These are phyloP conservation scores for Furcula furcula DNA, from an alignment of 2,888 invertebrate genomes.

Conservation along the genomic window DNA sequence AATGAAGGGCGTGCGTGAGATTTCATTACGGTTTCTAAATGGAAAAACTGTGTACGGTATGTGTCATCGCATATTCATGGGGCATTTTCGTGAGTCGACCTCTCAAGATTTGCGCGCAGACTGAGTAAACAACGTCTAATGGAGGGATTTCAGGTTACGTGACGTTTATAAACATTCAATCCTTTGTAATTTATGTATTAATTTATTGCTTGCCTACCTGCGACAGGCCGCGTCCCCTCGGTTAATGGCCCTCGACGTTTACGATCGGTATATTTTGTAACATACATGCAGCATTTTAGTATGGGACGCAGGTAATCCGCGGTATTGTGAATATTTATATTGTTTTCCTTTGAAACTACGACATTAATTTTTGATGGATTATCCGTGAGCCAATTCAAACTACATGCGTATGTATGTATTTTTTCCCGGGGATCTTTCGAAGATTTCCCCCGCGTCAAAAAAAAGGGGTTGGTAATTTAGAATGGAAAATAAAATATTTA, in stretches of 20 bases:
- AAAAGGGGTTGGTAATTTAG: no score
- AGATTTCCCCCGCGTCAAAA: no score
- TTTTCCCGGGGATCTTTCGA: no score
- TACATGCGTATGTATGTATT: no score
- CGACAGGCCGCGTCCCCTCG: constrained; percentile 18
- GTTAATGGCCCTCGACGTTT: constrained; percentile 24
- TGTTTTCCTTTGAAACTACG: not conserved
- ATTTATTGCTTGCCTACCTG: constrained; percentile 35
- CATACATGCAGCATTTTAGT: constrained; percentile 14
- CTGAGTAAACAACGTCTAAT: constrained; percentile 77
- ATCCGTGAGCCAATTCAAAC: no score
- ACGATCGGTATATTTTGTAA: constrained; percentile 26
- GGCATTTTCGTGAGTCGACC: constrained; percentile 79
- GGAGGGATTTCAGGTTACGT: constrained; percentile 75
- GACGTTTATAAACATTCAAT: constrained; percentile 62
- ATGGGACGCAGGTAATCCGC: constrained; percentile 3
- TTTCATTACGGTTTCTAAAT: constrained; percentile 77
- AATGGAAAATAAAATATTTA: no score
- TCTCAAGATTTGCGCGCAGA: constrained; percentile 76
- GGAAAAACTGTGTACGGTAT: constrained; percentile 80
- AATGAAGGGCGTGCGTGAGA: constrained; percentile 66
- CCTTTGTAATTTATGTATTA: constrained; percentile 55
- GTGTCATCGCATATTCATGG: constrained; percentile 82
- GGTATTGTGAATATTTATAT: not conserved
- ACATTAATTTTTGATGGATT: not conserved